Conservation (phyloP, 2,113 vertebrate genomes). For the Montifringilla adamsi region DNA sequence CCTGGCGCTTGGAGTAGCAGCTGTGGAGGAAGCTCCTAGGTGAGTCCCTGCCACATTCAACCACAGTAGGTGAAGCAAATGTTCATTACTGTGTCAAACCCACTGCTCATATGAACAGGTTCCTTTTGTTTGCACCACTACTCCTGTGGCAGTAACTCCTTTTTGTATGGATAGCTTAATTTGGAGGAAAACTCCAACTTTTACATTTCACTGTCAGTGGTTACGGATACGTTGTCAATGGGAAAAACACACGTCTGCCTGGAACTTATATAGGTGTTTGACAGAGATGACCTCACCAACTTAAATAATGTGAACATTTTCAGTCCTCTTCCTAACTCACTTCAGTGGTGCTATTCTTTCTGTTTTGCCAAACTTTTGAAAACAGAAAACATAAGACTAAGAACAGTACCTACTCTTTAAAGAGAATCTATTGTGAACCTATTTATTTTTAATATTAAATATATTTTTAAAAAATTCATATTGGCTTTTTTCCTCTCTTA, state of each 20-base stretch:
- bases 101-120: background rate
- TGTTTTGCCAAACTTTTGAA: background rate
- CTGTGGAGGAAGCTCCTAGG: background rate
- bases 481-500: background rate
- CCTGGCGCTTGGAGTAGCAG: background rate
- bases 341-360: background rate
- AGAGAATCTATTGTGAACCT: background rate
- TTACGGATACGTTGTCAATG: fast-evolving
- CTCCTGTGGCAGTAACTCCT: background rate
- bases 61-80: background rate
- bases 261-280: background rate
- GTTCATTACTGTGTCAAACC: background rate
- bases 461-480: background rate
- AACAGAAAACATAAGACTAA: background rate
- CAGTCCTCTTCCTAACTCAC: background rate
- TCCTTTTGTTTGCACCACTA: background rate
- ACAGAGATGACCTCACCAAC: background rate
- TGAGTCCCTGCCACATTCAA: background rate
- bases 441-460: background rate
- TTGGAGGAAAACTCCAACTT: background rate
- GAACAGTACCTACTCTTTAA: background rate
- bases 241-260: background rate
- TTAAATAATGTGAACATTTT: background rate
- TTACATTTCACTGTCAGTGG: background rate
- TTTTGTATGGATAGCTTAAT: background rate